A percentile compares a stretch with the other conserved stretches of the same genome.
Conservation (phyloP, 2,888 invertebrate species). For the Meiosimyza platycephala region DNA sequence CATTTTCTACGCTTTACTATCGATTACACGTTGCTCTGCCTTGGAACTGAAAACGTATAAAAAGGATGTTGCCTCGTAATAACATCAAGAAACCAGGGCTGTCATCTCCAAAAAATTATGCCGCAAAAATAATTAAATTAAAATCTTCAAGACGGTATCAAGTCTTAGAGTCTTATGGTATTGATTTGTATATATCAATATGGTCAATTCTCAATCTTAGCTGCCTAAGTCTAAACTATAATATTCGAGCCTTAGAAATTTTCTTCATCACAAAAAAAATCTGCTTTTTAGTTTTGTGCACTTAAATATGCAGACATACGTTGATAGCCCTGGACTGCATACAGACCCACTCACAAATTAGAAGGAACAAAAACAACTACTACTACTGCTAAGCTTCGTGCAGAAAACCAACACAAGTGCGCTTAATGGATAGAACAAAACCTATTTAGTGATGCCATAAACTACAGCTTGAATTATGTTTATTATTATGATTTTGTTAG, state of each 20-base stretch:
- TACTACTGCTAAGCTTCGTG: background rate
- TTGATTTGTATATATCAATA: too few relatives aligned
- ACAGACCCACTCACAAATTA: background rate
- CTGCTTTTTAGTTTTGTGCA: too few relatives aligned
- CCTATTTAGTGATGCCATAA: conserved; percentile 56
- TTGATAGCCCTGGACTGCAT: background rate
- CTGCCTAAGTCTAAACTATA: too few relatives aligned
- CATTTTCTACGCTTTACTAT: conserved; percentile 19
- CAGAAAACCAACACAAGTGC: conserved; percentile 53
- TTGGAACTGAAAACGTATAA: conserved; percentile 6
- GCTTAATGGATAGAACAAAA: conserved; percentile 55
- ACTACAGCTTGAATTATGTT: conserved; percentile 59
- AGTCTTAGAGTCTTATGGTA: too few relatives aligned
- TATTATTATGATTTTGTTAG: conserved; percentile 50
- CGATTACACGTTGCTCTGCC: conserved; percentile 19
- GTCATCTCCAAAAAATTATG: too few relatives aligned
- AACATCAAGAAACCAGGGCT: background rate
- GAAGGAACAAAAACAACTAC: background rate
- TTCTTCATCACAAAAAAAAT: too few relatives aligned
- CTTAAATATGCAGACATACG: too few relatives aligned
- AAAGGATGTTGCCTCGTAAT: conserved; percentile 12
- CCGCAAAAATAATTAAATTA: too few relatives aligned
- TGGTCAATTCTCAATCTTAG: too few relatives aligned
- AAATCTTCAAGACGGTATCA: too few relatives aligned
- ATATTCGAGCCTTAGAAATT: too few relatives aligned